These are phyloP conservation scores for Rhinoderma darwinii DNA, from an alignment of 2,113 vertebrate species.

Conservation along the genomic window DNA sequence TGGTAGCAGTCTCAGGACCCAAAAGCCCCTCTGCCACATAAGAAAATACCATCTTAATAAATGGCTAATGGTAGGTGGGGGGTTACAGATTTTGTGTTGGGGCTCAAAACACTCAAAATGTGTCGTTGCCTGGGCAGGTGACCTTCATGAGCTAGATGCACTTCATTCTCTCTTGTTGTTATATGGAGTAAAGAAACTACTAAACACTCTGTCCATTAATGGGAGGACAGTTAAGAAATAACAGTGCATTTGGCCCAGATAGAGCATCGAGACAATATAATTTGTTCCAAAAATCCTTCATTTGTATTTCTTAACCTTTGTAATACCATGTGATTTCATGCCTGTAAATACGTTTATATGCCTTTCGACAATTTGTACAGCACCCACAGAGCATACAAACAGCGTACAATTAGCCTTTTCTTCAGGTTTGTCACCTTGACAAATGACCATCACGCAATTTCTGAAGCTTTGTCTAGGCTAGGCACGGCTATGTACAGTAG, in stretches of 20 bases:
- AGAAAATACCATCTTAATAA: too few species aligned
- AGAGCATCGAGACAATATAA: neutral
- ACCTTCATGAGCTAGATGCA: too few species aligned
- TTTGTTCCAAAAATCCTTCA: neutral
- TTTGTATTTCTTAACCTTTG: neutral
- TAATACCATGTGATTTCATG: neutral
- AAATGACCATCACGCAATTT: conserved; percentile 26
- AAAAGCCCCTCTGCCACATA: neutral
- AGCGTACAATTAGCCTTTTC: conserved; percentile 33
- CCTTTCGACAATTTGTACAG: neutral
- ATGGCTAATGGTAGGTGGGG: neutral
- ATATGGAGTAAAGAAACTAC: neutral
- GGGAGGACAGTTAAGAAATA: neutral
- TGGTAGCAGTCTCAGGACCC: too few species aligned
- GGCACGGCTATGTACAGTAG: neutral
- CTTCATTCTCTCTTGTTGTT: too few species aligned
- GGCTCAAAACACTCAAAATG: neutral
- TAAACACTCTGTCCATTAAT: neutral
- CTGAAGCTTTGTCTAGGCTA: neutral
- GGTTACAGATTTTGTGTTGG: neutral
- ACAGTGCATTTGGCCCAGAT: neutral
- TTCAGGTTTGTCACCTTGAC: conserved; percentile 32
- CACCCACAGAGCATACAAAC: neutral
- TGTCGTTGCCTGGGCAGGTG: too few species aligned
- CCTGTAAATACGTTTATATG: neutral